Conservation (phyloP, 2,888 invertebrate species). For the Lacanobia wlatinum region DNA sequence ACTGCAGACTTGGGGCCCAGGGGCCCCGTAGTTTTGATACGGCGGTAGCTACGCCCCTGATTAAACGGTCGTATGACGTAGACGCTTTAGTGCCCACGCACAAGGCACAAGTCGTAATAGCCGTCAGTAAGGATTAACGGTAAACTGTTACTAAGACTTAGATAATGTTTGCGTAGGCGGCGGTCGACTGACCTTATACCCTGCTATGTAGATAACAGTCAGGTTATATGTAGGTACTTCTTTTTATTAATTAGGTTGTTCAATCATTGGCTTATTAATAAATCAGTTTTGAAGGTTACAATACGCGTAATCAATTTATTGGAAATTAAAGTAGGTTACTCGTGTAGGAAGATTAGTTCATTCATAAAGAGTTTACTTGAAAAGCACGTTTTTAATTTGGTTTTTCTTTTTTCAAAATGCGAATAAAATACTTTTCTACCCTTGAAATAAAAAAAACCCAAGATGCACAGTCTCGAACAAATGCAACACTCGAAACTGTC, state of each 20-base stretch:
- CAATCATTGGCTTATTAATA: neutral
- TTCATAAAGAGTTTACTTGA: too few relatives aligned
- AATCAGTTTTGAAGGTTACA: neutral
- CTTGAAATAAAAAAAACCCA: too few relatives aligned
- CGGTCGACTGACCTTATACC: constrained; percentile 21
- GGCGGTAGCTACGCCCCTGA: too few relatives aligned
- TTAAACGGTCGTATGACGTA: constrained; percentile 7
- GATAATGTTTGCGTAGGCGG: constrained; percentile 19
- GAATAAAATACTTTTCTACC: too few relatives aligned
- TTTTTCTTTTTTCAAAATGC: too few relatives aligned
- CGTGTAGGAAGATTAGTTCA: too few relatives aligned
- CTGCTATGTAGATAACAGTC: neutral
- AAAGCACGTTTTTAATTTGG: too few relatives aligned
- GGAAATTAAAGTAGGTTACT: too few relatives aligned
- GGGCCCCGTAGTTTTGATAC: too few relatives aligned
- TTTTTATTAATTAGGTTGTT: neutral
- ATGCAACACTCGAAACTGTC: too few relatives aligned
- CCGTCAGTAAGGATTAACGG: constrained; percentile 26
- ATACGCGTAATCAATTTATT: neutral
- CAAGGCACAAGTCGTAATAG: neutral
- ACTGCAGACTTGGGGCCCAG: too few relatives aligned
- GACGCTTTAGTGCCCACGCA: constrained; percentile 9
- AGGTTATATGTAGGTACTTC: neutral
- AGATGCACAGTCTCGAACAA: too few relatives aligned
- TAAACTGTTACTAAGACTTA: constrained; percentile 20